phyloP scores from a whole-genome alignment of 2,797 vertebrate genomes.

The Macroramphosus scolopax region DNA sequence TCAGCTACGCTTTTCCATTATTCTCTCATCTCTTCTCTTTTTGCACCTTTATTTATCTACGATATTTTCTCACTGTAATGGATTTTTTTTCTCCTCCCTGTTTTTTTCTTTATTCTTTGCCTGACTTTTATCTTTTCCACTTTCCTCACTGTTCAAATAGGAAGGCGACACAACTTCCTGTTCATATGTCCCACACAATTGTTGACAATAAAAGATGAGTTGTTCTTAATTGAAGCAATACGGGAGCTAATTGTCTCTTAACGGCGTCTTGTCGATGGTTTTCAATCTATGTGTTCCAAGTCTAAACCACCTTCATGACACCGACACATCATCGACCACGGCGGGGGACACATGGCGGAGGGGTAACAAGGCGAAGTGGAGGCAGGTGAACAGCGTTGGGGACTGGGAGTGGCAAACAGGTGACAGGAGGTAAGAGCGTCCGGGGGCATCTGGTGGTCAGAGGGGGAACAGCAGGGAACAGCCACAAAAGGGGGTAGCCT shows the following conservation, averaged over 20 bases:
- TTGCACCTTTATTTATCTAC: constrained; percentile 33
- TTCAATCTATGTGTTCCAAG: too few species aligned
- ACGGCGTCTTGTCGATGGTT: too few species aligned
- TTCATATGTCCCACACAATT: background rate
- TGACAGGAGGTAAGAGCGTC: background rate
- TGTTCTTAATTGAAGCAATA: too few species aligned
- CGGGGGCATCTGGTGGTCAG: constrained; percentile 3
- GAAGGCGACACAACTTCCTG: background rate
- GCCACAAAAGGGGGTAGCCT: constrained; percentile 12
- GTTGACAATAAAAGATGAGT: too few species aligned
- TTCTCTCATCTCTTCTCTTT: constrained; percentile 12
- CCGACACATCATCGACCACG: too few species aligned
- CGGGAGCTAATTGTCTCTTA: too few species aligned
- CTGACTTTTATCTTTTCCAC: background rate
- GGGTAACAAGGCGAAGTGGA: too few species aligned
- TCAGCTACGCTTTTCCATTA: constrained; percentile 24
- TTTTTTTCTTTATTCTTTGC: background rate
- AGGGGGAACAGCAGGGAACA: constrained; percentile 4
- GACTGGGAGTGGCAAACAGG: too few species aligned
- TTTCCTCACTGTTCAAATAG: constrained; percentile 1
- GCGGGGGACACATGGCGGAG: too few species aligned
- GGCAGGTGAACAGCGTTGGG: too few species aligned
- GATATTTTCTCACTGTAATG: constrained; percentile 3
- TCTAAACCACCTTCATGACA: too few species aligned
- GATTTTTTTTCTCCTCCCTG: constrained; percentile 1